phyloP scores from a whole-genome alignment of 2,113 vertebrate species.

The Gymnobelideus leadbeateri region DNA sequence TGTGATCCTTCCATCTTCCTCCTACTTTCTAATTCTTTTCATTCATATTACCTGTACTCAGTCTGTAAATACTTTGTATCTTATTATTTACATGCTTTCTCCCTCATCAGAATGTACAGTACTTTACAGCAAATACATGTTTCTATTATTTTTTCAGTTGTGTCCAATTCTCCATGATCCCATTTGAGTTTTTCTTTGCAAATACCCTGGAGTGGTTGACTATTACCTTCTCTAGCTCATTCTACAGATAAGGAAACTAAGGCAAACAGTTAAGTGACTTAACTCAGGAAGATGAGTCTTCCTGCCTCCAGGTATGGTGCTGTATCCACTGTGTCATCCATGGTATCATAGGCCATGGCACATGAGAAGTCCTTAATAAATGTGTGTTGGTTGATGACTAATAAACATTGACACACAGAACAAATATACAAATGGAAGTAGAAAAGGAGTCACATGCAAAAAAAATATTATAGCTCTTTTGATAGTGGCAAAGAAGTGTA shows the following conservation, averaged over 20 bases:
- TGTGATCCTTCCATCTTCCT: not conserved
- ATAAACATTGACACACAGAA: not conserved
- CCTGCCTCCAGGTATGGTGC: not conserved
- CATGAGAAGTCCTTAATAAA: not conserved
- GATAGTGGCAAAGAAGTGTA: not conserved
- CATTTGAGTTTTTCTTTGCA: no score
- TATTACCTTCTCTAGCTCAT: not conserved
- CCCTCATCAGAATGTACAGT: not conserved
- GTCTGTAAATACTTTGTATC: not conserved
- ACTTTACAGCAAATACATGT: not conserved
- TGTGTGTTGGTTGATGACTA: not conserved
- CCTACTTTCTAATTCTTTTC: not conserved
- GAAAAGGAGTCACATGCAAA: not conserved
- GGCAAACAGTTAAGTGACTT: not conserved
- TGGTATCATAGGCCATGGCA: accelerated
- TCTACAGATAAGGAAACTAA: not conserved
- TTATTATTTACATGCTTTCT: not conserved
- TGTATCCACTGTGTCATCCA: not conserved
- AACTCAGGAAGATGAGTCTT: not conserved
- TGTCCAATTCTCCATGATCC: no score
- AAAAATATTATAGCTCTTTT: not conserved
- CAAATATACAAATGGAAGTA: not conserved
- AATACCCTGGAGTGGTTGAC: not conserved
- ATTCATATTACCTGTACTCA: not conserved
- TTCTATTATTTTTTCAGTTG: not conserved